Evolutionary conservation across 64 coral and sea anemone species (phyloP).

Genomic region (Actinia equina): DNA sequence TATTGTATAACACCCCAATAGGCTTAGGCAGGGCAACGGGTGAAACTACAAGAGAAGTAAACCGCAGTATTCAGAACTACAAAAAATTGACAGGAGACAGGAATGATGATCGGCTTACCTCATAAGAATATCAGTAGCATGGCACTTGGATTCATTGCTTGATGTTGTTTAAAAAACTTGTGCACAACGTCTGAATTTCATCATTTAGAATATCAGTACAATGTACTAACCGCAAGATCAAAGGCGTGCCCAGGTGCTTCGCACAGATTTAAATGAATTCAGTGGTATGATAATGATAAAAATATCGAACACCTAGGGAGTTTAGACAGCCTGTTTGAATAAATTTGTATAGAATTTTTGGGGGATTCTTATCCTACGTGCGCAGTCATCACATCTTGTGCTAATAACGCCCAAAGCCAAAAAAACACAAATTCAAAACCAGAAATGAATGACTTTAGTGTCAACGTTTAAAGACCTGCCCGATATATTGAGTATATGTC

Average conservation of each 20-base stretch:
- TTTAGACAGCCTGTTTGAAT: neutral
- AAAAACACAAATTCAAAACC: neutral
- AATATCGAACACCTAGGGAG: neutral
- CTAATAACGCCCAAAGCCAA: neutral
- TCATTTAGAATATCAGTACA: neutral
- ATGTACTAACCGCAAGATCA: too few species aligned
- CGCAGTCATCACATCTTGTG: neutral
- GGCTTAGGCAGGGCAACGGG: neutral
- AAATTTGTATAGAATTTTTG: too few species aligned
- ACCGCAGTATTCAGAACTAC: too few species aligned
- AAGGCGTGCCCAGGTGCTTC: too few species aligned
- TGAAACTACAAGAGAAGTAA: neutral
- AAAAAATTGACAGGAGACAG: too few species aligned
- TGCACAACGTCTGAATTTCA: neutral
- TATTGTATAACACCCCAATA: neutral
- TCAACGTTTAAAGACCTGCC: neutral
- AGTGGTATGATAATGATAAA: neutral
- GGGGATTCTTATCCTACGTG: neutral
- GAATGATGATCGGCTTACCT: neutral
- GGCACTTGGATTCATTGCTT: neutral
- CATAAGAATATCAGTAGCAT: neutral
- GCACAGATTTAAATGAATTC: too few species aligned
- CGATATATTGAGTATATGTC: constrained; percentile 3
- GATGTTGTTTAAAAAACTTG: neutral
- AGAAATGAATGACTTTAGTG: neutral